Conservation (phyloP, 2,113 vertebrate species). For the Chascanopsetta lugubris region DNA sequence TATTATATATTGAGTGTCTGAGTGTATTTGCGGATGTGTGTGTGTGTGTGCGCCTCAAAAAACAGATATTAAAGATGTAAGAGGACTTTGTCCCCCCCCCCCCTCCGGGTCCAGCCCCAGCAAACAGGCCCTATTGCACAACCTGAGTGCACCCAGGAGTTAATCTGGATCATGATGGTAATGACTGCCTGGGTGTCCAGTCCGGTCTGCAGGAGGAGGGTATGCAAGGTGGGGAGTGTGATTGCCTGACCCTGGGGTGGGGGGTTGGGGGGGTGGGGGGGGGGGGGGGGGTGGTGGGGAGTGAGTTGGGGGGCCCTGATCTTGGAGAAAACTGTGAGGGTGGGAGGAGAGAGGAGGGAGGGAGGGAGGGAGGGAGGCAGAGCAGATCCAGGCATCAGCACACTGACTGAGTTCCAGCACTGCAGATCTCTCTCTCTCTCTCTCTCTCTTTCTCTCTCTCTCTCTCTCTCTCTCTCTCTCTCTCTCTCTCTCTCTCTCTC, state of each 20-base stretch:
- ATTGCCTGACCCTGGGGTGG: conserved; percentile 57
- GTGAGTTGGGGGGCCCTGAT: conserved; percentile 73
- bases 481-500: conserved; percentile 5
- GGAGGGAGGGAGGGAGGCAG: conserved; percentile 36
- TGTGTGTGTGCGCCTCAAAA: conserved; percentile 50
- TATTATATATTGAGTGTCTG: conserved; percentile 10
- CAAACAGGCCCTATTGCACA: conserved; percentile 18
- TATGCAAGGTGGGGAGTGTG: conserved; percentile 1
- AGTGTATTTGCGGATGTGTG: conserved; percentile 11
- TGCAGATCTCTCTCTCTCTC: conserved; percentile 55
- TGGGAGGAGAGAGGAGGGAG: conserved; percentile 33
- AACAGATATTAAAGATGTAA: too few relatives aligned
- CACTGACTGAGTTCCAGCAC: conserved; percentile 65
- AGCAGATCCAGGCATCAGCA: conserved; percentile 49
- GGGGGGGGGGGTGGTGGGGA: conserved; percentile 22
- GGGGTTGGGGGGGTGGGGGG: conserved; percentile 38
- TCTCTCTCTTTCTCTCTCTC: background rate
- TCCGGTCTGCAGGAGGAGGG: conserved; percentile 48
- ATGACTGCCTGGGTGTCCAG: conserved; percentile 55
- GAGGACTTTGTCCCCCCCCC: conserved; percentile 20
- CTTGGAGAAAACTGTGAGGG: conserved; percentile 66
- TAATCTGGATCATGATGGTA: conserved; percentile 77
- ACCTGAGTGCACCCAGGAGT: conserved; percentile 67
- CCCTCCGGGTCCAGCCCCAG: conserved; percentile 3
- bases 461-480: conserved; percentile 10